Evolutionary conservation across 2,888 invertebrate species (phyloP), one percentile per base, ranked within the genome.

Genomic region (Hemicrepidius hirtus): DNA sequence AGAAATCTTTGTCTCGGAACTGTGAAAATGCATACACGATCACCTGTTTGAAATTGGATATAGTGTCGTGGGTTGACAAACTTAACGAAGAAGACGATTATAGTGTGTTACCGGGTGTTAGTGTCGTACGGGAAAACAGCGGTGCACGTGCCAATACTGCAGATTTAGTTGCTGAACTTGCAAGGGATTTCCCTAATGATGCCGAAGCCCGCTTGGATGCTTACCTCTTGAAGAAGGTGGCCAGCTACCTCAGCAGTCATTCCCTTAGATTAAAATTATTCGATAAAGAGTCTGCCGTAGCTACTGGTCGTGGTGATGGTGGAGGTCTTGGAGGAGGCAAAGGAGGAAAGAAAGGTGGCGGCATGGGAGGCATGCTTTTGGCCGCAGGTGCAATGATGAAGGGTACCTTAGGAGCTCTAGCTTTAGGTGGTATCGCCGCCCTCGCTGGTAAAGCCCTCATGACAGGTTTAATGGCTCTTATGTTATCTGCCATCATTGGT

Each of bases 381-480:
- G 89, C 89, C 0, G 89, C 88, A 10, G 86, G 87, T 20, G 86
- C 89, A 78, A 88, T 90, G 88, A 89, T 90, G 87, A 90, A 90
- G 88, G 94, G 94, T 75, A 94, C 94, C 0, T 83, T 86, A 0
- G 90, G 94, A 85, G 93, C 95, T 0, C 82, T 95, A 35, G 94
- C 92, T 9, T 80, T 91, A 10, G 94, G 94, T 10, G 94, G 92
- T 0, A 86, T 95, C 2, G 95, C 95, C 0, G 87, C 94, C 59
- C 87, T 95, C 40, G 95, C 95, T 7, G 95, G 95, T 9, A 95
- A 95, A 84, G 95, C 95, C 0, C 84, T 95, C 16, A 93, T 95
- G 92, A 93, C 95, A 0, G 94, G 93, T 0, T 84, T 95, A 68
- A 92, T 95, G 90, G 94, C 95, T 0, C 87, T 95, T 0, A 90